phyloP scores from a whole-genome alignment of 2,113 vertebrate species.

The Ameiurus melas region DNA sequence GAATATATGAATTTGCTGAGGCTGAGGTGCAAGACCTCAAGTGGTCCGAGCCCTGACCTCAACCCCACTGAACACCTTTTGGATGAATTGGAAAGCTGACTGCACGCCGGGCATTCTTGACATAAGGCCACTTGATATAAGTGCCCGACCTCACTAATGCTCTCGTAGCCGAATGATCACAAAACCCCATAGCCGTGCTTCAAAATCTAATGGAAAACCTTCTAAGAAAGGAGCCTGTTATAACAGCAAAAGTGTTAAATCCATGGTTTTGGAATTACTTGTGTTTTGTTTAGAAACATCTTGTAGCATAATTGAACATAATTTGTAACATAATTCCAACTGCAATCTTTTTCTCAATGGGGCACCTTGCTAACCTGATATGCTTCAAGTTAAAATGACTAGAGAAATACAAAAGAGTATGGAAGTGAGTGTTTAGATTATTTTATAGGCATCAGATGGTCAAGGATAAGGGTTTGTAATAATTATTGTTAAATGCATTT shows the following conservation, averaged over 20 bases:
- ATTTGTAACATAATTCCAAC: not conserved
- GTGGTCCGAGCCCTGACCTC: not conserved
- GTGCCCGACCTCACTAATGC: not conserved
- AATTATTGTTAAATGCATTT: not conserved
- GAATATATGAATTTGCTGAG: not conserved
- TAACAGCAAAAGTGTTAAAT: not conserved
- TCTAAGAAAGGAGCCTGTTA: not conserved
- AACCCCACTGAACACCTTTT: not conserved
- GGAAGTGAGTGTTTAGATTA: not conserved
- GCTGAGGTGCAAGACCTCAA: not conserved
- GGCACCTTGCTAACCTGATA: not conserved
- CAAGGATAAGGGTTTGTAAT: not conserved
- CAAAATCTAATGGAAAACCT: not conserved
- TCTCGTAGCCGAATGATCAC: not conserved
- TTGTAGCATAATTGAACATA: not conserved
- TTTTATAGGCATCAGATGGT: not conserved
- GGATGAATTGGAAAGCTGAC: not conserved
- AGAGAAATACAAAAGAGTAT: not conserved
- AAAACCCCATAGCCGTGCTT: not conserved
- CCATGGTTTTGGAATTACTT: not conserved
- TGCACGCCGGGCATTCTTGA: too few species aligned
- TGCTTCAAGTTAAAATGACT: not conserved
- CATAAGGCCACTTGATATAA: not conserved
- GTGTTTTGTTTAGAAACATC: not conserved
- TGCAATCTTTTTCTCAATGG: not conserved